Evolutionary conservation across 2,888 invertebrate species (phyloP), one percentile per base, ranked within the genome.

Genomic region (Alviniconcha strummeri): DNA sequence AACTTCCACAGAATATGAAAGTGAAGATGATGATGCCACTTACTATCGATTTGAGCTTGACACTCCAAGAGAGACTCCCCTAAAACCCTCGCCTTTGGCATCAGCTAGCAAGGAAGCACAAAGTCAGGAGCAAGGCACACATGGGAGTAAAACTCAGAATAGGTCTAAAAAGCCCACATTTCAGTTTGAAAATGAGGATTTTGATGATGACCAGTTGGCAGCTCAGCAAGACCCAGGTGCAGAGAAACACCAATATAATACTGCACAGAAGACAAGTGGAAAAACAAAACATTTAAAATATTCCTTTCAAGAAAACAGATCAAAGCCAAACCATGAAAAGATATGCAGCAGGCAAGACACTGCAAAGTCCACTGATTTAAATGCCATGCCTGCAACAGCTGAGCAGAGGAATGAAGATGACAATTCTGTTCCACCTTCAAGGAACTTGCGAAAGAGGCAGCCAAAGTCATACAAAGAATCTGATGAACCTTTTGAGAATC

Each of bases 381-480:
- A 13, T 13, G 9, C 13, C 9, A 60, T 60, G 60, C 60, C 60
- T 11, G 60, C 60, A 8, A 8, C 60, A 13, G 9, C 60, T 60
- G 64, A 52, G 7, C 52, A 15, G 9, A 78, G 4, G 13, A 64
- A 8, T 15, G 11, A 78, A 36, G 64, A 8, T 56, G 72, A 75
- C n/a, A 9, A 75, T 5, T 54, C 64, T 11, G 36, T 17, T 52
- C 19, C 57, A 67, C 52, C 36, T 5, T 9, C 13, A 13, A 76
- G 56, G n/a, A 77, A 54, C 19, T n/a, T 82, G 19, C 77, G 82
- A 82, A 77, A 82, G 69, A 75, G 77, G 36, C 69, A 82, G 52
- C 82, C 77, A 9, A 77, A 82, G 71, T 82, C 77, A 52, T 82
- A 82, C 77, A 82, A 56, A 36, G 82, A 82, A 77, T 8, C 11